Conservation (phyloP, 2,888 invertebrate genomes). For the Oxyteleia sp. region DNA sequence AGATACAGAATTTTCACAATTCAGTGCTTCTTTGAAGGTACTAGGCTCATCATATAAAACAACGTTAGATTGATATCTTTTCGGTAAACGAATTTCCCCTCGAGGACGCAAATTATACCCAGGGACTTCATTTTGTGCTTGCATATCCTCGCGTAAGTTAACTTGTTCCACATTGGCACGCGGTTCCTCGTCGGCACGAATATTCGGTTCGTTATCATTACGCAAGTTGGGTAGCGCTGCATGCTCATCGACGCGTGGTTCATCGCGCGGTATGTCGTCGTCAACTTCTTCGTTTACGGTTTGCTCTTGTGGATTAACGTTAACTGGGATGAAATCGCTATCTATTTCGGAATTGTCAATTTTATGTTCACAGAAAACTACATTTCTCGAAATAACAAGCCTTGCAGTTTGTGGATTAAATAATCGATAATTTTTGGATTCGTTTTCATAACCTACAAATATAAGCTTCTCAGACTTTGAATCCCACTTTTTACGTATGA, state of each 20-base stretch:
- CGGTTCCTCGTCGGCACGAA: background rate
- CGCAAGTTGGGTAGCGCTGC: background rate
- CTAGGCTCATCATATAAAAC: conserved; percentile 2
- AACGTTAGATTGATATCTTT: conserved; percentile 16
- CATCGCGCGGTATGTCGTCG: background rate
- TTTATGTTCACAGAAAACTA: conserved; percentile 42
- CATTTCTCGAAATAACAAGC: conserved; percentile 29
- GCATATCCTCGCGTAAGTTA: background rate
- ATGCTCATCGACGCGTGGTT: background rate
- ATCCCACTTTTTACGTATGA: conserved; percentile 56
- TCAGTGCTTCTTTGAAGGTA: conserved; percentile 31
- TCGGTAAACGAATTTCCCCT: background rate
- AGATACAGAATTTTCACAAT: background rate
- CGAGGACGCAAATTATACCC: background rate
- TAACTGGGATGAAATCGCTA: no score
- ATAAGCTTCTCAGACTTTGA: conserved; percentile 31
- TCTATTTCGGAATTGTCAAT: no score
- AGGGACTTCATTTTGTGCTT: conserved; percentile 5
- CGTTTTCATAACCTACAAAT: conserved; percentile 56
- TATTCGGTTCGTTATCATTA: background rate
- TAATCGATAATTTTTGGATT: conserved; percentile 48
- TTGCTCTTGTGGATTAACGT: background rate
- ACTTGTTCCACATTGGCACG: background rate
- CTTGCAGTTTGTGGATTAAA: conserved; percentile 24
- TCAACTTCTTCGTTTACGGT: background rate